Conservation (phyloP, 2,888 invertebrate genomes). For the Rutpela maculata region DNA sequence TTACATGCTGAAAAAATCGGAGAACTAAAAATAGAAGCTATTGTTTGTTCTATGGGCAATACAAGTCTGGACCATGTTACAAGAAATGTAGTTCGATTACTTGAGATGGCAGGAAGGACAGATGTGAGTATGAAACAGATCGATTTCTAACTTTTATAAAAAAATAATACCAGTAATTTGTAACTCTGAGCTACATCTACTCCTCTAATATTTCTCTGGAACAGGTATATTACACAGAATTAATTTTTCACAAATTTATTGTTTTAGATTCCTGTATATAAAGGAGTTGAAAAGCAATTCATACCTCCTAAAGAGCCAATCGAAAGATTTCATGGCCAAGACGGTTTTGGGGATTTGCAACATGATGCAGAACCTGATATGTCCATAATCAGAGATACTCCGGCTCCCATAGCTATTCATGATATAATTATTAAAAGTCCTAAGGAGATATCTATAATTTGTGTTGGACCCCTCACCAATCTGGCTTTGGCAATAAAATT, state of each 20-base stretch:
- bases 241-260: not conserved
- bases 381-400: slow-evolving; percentile 58
- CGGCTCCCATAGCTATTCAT: slow-evolving; percentile 78
- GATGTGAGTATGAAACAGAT: slow-evolving; percentile 76
- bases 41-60: slow-evolving; percentile 87
- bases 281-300: slow-evolving; percentile 78
- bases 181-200: no score
- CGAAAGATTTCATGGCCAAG: slow-evolving; percentile 78
- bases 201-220: not conserved
- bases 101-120: slow-evolving; percentile 77
- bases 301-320: slow-evolving; percentile 70
- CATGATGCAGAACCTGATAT: slow-evolving; percentile 70
- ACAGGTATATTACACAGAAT: no score
- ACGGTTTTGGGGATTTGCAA: slow-evolving; percentile 83
- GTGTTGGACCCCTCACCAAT: slow-evolving; percentile 87
- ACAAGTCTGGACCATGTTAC: slow-evolving; percentile 82
- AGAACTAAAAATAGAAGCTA: slow-evolving; percentile 78
- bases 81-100: slow-evolving; percentile 81
- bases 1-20: slow-evolving; percentile 75
- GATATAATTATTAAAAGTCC: slow-evolving; percentile 77
- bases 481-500: slow-evolving; percentile 84
- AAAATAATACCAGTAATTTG: no score
- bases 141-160: not conserved
- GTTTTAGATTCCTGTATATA: slow-evolving; percentile 82
- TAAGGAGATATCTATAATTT: slow-evolving; percentile 79